A percentile compares a stretch with the other conserved stretches of the same genome.
Evolutionary conservation across 1,140 invertebrate genomes (phyloP).

Genomic region (Diorhabda elongata): DNA sequence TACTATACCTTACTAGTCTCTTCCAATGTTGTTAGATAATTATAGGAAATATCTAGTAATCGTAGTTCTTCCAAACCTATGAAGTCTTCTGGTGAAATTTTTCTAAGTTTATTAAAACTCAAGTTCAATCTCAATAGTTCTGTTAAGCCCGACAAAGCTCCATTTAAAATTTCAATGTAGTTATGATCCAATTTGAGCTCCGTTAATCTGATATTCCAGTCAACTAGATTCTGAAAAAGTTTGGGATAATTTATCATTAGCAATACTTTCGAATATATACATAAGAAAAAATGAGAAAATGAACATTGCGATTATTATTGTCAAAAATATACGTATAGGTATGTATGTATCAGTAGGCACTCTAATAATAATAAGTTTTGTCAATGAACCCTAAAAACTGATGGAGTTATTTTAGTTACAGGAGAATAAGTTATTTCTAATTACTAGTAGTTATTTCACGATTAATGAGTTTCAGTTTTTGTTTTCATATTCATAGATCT

Average conservation of each 20-base stretch:
- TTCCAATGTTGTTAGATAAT: conserved; percentile 68
- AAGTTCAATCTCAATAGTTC: conserved; percentile 67
- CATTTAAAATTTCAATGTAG: conserved; percentile 62
- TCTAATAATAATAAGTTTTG: too few relatives aligned
- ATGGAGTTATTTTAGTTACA: too few relatives aligned
- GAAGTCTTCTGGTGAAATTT: conserved; percentile 68
- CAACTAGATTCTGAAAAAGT: conserved; percentile 62
- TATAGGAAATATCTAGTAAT: conserved; percentile 71
- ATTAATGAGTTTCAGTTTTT: too few relatives aligned
- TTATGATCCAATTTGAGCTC: conserved; percentile 72
- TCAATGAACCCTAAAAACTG: too few relatives aligned
- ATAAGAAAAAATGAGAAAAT: not conserved
- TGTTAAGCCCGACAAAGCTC: conserved; percentile 66
- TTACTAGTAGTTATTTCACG: too few relatives aligned
- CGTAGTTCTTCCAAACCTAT: conserved; percentile 67
- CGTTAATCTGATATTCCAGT: conserved; percentile 62
- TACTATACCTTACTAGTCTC: conserved; percentile 69
- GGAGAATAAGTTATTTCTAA: too few relatives aligned
- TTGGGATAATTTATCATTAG: not conserved
- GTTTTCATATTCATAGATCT: too few relatives aligned
- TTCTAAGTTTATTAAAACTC: conserved; percentile 67
- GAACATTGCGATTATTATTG: not conserved
- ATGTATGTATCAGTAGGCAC: too few relatives aligned
- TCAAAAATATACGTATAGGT: not conserved
- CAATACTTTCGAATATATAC: not conserved